Percentiles rank a stretch among this genome's conserved stretches.
phyloP scores from a whole-genome alignment of 2,797 vertebrate species.

The Onychomys leucogaster region DNA sequence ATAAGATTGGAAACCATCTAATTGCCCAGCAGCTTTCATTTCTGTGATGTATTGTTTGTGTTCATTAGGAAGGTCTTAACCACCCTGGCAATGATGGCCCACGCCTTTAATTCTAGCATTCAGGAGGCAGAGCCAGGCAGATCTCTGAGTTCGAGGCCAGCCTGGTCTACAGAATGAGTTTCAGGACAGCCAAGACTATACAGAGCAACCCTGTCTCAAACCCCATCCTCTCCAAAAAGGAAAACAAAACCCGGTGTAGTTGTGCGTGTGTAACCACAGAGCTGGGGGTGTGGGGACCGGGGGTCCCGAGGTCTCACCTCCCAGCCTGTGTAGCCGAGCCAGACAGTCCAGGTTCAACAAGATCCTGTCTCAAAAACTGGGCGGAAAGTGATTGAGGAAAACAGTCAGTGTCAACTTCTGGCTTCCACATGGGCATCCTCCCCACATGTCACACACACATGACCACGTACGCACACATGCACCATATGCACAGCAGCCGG shows the following conservation, averaged over 20 bases:
- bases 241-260: not conserved
- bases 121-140: not conserved
- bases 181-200: not conserved
- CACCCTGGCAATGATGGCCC: not conserved
- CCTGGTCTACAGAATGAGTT: not conserved
- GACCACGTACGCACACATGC: not conserved
- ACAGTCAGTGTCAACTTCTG: not conserved
- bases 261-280: not conserved
- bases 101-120: not conserved
- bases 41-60: not conserved
- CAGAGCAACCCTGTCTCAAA: not conserved
- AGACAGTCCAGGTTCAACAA: not conserved
- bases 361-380: not conserved
- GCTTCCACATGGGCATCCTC: not conserved
- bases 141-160: not conserved
- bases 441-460: not conserved
- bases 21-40: not conserved
- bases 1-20: not conserved
- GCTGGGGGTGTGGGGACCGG: not conserved
- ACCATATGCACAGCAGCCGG: not conserved
- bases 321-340: too few species aligned
- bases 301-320: not conserved
- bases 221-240: not conserved
- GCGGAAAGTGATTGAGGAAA: not conserved
- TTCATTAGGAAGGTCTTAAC: not conserved